phyloP scores from a whole-genome alignment of 2,888 invertebrate species.

The Gymnocheta viridis region DNA sequence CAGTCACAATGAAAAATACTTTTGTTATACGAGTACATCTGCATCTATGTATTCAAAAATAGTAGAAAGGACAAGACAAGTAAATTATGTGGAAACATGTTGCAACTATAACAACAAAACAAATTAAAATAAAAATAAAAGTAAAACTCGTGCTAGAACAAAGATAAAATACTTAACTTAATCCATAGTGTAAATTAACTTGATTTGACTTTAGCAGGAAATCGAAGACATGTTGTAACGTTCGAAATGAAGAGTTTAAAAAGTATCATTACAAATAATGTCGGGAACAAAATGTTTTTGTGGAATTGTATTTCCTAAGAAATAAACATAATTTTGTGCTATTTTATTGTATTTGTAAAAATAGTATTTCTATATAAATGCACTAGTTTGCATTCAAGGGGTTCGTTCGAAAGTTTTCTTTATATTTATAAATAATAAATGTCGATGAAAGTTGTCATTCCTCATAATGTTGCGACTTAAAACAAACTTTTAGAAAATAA shows the following conservation, averaged over 20 bases:
- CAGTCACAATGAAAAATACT: background rate
- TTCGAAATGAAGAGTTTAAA: background rate
- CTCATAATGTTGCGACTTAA: too few relatives aligned
- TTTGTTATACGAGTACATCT: too few relatives aligned
- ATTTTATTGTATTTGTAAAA: too few relatives aligned
- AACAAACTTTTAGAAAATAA: background rate
- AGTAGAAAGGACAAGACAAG: background rate
- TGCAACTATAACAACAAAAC: background rate
- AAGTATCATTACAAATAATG: background rate
- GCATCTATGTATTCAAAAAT: background rate
- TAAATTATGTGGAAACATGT: background rate
- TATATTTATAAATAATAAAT: too few relatives aligned
- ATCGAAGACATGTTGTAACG: background rate
- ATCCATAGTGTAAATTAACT: constrained; percentile 26
- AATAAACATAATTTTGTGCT: too few relatives aligned
- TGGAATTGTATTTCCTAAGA: too few relatives aligned
- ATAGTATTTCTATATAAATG: too few relatives aligned
- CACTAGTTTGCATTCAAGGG: too few relatives aligned
- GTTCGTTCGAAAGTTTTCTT: too few relatives aligned
- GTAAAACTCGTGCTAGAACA: background rate
- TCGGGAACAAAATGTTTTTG: background rate
- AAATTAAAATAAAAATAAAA: constrained; percentile 6
- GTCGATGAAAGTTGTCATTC: too few relatives aligned
- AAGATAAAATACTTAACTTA: background rate
- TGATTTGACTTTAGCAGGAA: background rate